Evolutionary conservation across 2,888 invertebrate species (phyloP).

Genomic region (Eupeodes latifasciatus): DNA sequence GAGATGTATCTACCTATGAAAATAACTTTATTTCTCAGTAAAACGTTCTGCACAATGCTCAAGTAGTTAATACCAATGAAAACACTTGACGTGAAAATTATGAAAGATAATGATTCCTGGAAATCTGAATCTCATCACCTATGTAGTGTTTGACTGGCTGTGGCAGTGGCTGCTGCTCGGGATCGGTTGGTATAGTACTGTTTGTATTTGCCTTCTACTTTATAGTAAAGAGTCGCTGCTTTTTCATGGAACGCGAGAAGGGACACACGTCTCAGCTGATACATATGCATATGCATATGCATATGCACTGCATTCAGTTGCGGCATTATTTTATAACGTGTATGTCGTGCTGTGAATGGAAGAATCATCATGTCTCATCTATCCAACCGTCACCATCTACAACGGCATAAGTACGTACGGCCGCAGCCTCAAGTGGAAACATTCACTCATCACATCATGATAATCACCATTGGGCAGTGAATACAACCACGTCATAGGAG

Average conservation of each 20-base stretch:
- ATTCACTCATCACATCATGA: conserved; percentile 69
- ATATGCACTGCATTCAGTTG: not conserved
- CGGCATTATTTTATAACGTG: not conserved
- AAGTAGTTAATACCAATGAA: conserved; percentile 71
- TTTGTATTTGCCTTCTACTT: conserved; percentile 55
- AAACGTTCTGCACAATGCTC: conserved; percentile 36
- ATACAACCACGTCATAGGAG: conserved; percentile 46
- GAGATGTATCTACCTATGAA: not conserved
- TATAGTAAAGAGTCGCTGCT: conserved; percentile 31
- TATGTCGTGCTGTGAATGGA: conserved; percentile 18
- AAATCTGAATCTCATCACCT: conserved; percentile 63
- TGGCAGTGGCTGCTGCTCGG: conserved; percentile 28
- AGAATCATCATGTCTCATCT: conserved; percentile 49
- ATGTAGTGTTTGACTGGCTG: conserved; percentile 28
- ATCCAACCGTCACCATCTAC: conserved; percentile 42
- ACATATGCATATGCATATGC: conserved; percentile 29
- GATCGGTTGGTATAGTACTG: conserved; percentile 27
- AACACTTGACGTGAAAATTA: conserved; percentile 66
- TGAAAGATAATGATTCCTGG: conserved; percentile 68
- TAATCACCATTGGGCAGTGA: conserved; percentile 48
- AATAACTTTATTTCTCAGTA: conserved; percentile 43
- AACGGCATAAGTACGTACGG: conserved; percentile 40
- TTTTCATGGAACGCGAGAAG: conserved; percentile 35
- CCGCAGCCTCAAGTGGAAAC: conserved; percentile 66
- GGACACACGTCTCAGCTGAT: conserved; percentile 55